Base-by-base conservation (phyloP, 2,797 vertebrate genomes). In the Aulostomus chinensis region DNA sequence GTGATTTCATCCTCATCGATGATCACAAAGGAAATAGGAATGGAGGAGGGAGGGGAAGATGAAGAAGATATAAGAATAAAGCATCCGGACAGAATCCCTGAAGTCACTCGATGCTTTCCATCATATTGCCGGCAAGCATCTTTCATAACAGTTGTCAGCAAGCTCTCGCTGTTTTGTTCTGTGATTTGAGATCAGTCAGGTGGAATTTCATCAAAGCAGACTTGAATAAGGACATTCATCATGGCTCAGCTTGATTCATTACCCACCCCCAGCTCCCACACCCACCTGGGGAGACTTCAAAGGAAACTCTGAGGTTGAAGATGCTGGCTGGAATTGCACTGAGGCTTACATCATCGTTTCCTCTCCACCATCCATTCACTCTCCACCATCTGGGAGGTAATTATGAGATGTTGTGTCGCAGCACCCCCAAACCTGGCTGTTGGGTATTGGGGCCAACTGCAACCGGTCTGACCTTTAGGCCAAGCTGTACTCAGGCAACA, bases 101-200 rank as follows among this genome's bases (percentile, higher is more conserved):
- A 50, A 72, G 71, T 64, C 4, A 8, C 38, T 60, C 53, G 7
- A 32, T 14, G 7, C 50, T 43, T 41, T 49, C 63, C 40, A 8
- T 53, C 54, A 4, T 34, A 17, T 34, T 43, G 28, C 46, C 51
- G 57, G 50, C 56, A 43, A 28, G 45, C 31, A 10, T 54, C 62
- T 68, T 74, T 73, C 36, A 45, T 53, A 58, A 61, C 50, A 47
- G 62, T 75, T 58, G 56, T 61, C 42, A 58, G 68, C 42, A 22
- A 55, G 33, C 67, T 55, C 42, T 40, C 1, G 2, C 62, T 76
- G 65, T 63, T 80, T 80, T 78, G 62, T 73, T 68, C 49, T 69
- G 68, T 80, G 77, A 86, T 81, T 78, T 76, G 58, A 79, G 78
- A 81, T 84, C 83, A 76, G 75, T 66, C 74, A 81, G 78, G 85